A percentile compares a stretch with the other conserved stretches of the same genome.
phyloP scores from a whole-genome alignment of 2,113 vertebrate genomes.

The Geothlypis trichas region DNA sequence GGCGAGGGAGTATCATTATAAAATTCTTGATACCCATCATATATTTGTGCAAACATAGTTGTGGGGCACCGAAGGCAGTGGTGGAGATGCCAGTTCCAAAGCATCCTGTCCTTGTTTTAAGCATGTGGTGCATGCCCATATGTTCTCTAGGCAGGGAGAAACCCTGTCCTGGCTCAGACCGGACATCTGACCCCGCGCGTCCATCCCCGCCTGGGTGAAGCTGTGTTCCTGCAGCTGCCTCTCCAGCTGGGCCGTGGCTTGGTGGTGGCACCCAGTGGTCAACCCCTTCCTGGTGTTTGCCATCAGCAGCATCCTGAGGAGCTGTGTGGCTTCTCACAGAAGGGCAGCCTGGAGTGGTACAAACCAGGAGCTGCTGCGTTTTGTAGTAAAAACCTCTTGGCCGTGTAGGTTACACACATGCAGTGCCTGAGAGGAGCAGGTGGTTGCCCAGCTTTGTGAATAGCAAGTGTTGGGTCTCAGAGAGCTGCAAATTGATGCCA shows the following conservation, averaged over 20 bases:
- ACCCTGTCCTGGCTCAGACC: background rate
- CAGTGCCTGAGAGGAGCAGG: background rate
- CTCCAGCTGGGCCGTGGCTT: background rate
- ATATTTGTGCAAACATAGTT: conserved; percentile 69
- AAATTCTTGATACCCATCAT: conserved; percentile 70
- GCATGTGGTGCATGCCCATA: background rate
- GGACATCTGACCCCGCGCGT: rapidly evolving
- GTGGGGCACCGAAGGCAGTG: conserved; percentile 4
- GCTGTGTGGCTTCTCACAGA: background rate
- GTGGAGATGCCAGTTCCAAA: conserved; percentile 32
- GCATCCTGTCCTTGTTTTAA: conserved; percentile 17
- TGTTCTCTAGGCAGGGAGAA: background rate
- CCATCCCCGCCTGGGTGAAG: no score
- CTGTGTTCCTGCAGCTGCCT: background rate
- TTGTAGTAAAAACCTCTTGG: background rate
- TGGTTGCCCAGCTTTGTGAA: background rate
- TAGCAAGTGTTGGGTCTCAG: background rate
- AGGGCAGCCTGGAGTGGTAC: background rate
- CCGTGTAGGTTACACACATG: rapidly evolving
- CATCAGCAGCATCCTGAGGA: background rate
- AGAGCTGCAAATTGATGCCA: background rate
- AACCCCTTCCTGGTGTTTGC: background rate
- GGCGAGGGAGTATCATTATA: conserved; percentile 71
- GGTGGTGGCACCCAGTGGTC: background rate
- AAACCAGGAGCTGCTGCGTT: background rate